Conservation (phyloP, 2,797 vertebrate species). For the Kryptolebias ocellatus region DNA sequence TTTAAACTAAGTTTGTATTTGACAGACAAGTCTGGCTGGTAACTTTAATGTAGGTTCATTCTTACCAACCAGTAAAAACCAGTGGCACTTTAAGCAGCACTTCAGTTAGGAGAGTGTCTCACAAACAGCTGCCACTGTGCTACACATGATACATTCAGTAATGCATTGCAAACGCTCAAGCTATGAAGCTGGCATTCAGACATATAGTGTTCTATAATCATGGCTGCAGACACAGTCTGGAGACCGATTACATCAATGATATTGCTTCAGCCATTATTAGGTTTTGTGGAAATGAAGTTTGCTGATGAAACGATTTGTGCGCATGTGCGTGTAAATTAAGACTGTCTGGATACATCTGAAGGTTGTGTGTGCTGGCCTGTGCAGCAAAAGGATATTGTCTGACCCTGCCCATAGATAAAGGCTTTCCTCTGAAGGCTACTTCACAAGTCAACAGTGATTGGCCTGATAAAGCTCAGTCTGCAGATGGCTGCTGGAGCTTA, state of each 20-base stretch:
- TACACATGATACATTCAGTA: conserved; percentile 1
- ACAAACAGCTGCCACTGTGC: background rate
- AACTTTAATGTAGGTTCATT: background rate
- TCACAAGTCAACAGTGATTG: conserved; percentile 51
- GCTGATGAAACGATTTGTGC: conserved; percentile 36
- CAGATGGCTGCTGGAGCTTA: conserved; percentile 13
- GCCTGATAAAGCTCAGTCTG: conserved; percentile 38
- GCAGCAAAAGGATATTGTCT: conserved; percentile 53
- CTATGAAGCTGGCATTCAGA: conserved; percentile 31
- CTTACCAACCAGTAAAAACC: background rate
- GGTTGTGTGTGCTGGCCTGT: conserved; percentile 13
- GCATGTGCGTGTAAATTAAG: conserved; percentile 15
- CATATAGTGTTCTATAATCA: conserved; percentile 26
- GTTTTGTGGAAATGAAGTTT: conserved; percentile 76
- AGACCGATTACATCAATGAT: conserved; percentile 77
- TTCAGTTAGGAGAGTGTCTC: background rate
- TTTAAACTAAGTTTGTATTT: too few relatives aligned
- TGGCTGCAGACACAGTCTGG: conserved; percentile 35
- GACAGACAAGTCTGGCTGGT: too few relatives aligned
- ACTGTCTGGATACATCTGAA: conserved; percentile 33
- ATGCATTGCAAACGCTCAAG: conserved; percentile 15
- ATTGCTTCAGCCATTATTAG: conserved; percentile 77
- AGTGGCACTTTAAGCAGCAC: background rate
- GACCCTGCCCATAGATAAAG: conserved; percentile 54
- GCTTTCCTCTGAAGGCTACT: conserved; percentile 46